Base-by-base conservation (phyloP, 2,113 vertebrate genomes). In the Perognathus longimembris region DNA sequence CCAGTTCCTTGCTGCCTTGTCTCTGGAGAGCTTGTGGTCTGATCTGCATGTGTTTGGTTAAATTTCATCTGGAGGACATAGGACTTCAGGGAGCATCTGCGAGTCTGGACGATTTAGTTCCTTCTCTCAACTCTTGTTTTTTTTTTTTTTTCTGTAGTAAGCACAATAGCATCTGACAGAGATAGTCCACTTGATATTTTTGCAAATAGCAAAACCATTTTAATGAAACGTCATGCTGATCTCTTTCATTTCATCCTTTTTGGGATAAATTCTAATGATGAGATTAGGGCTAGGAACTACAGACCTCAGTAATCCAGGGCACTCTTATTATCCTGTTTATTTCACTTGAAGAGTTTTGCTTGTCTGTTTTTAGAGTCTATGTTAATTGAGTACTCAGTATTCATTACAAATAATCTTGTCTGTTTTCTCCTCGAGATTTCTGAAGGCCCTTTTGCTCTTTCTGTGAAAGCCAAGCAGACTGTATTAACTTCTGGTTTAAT, bases 401-500 rank as follows among this genome's bases (percentile, higher is more conserved):
- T 98, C 98, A 97, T 96, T 98, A 96, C 97, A 95, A 95, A 96
- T 90, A 95, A 80, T 96, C 96, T 95, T 89, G 64, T 91, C 96
- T 97, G 92, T 97, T 98, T 98, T 97, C 95, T 94, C 92, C 89
- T 96, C 86, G 84, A 97, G 94, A 97, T 97, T 54, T 98, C 93
- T 94, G 88, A 97, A 97, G 85, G 81, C 85, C 85, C 88, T 95
- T 97, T 97, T 95, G 90, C 96, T 94, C 69, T 92, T 96, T 97
- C 96, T 96, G 89, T 81, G 94, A 85, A 88, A 97, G 92, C 93
- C 94, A 94, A 96, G 96, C 96, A 97, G 97, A 97, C 97, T 98
- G 98, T 97, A 98, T 98, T 98, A 98, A 97, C 97, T 98, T 98
- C 94, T 97, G 94, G 92, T 97, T 98, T 98, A 98, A 98, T 98